Percentiles rank a stretch among this genome's conserved stretches.
phyloP scores from a whole-genome alignment of 2,797 vertebrate species.

The Alexandromys oeconomus region DNA sequence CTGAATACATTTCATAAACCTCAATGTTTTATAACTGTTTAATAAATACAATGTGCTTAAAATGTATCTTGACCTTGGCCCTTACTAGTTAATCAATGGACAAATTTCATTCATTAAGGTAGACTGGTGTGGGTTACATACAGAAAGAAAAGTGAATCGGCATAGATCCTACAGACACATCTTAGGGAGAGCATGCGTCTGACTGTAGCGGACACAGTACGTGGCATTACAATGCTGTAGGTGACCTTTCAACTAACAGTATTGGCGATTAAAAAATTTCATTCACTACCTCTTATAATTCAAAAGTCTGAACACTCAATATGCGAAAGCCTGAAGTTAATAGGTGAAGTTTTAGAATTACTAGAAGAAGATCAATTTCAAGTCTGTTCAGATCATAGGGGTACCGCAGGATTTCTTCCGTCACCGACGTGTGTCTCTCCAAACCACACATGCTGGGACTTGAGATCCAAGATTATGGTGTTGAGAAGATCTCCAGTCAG shows the following conservation, averaged over 20 bases:
- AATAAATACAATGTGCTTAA: slow-evolving; percentile 43
- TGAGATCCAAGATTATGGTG: neutral
- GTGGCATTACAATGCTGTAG: neutral
- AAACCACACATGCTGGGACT: neutral
- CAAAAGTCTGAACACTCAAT: neutral
- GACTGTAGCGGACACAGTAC: neutral
- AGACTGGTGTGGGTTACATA: neutral
- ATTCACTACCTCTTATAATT: neutral
- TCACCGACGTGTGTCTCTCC: neutral
- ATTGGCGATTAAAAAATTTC: neutral
- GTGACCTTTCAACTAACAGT: neutral
- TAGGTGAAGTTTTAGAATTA: slow-evolving; percentile 15
- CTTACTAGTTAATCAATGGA: neutral
- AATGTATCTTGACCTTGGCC: neutral
- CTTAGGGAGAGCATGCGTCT: neutral
- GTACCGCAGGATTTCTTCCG: neutral
- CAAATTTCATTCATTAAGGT: neutral
- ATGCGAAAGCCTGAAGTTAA: neutral
- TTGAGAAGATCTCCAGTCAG: neutral
- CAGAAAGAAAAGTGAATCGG: neutral
- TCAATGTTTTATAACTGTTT: neutral
- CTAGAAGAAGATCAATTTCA: neutral
- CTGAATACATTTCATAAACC: neutral
- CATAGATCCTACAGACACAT: neutral
- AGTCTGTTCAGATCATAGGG: neutral